Evolutionary conservation across 2,888 invertebrate species (phyloP).

Genomic region (Apodemia mormo): DNA sequence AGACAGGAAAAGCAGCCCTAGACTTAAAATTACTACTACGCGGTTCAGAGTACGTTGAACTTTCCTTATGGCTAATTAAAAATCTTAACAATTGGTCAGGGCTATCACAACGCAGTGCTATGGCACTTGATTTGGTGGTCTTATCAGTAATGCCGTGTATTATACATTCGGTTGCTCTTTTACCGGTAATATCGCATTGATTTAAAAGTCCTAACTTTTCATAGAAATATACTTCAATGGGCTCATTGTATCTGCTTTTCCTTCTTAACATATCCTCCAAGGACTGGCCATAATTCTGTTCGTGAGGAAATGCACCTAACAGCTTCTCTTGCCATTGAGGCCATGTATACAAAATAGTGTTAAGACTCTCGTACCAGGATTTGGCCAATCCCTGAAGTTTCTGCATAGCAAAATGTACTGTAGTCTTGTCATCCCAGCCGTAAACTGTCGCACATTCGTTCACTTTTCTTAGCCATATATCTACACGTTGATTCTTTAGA

Average conservation of each 20-base stretch:
- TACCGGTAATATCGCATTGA: background rate
- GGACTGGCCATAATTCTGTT: constrained; percentile 13
- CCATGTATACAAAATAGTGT: constrained; percentile 3
- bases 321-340: constrained; percentile 16
- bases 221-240: constrained; percentile 16
- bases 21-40: too few species aligned
- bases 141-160: background rate
- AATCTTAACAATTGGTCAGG: background rate
- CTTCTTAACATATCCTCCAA: constrained; percentile 6
- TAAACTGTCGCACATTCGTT: constrained; percentile 14
- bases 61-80: background rate
- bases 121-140: background rate
- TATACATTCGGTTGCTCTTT: constrained; percentile 11
- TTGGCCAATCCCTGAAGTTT: constrained; percentile 19
- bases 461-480: background rate
- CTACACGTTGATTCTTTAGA: background rate
- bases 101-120: background rate
- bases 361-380: background rate
- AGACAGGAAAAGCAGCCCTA: too few species aligned
- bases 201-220: constrained; percentile 10
- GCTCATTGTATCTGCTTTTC: background rate
- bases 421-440: background rate
- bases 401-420: constrained; percentile 8
- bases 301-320: constrained; percentile 1
- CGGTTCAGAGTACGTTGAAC: too few species aligned